Percentiles rank a stretch among this genome's conserved stretches.
phyloP scores from a whole-genome alignment of 1,140 invertebrate species.

The Brachionus manjavacas region DNA sequence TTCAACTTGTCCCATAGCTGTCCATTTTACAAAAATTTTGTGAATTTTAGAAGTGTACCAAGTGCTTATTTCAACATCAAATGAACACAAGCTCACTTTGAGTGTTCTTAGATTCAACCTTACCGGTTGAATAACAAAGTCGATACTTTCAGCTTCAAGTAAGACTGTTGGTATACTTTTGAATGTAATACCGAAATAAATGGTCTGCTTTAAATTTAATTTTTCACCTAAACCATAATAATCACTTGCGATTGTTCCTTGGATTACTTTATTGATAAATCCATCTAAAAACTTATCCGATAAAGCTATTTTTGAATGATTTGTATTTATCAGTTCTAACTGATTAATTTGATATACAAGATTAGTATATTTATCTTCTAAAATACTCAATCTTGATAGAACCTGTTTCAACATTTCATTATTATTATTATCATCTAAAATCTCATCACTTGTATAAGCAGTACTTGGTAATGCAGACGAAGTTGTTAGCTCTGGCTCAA shows the following conservation, averaged over 20 bases:
- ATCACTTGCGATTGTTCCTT: background rate
- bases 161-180: background rate
- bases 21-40: background rate
- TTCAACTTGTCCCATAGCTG: background rate
- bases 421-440: background rate
- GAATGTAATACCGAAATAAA: background rate
- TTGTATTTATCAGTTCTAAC: background rate
- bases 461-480: background rate
- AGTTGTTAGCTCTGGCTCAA: background rate
- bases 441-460: background rate
- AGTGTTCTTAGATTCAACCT: background rate
- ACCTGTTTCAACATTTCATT: background rate
- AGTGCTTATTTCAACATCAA: background rate
- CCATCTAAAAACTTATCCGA: too few species aligned
- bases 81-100: background rate
- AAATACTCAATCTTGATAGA: background rate
- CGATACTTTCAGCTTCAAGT: background rate
- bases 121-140: background rate
- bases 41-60: background rate
- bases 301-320: too few species aligned
- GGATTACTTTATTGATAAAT: background rate
- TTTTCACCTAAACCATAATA: background rate
- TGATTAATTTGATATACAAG: background rate
- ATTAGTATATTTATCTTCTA: background rate
- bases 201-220: background rate